These are phyloP conservation scores for Psammodynastes pulverulentus DNA, from an alignment of 2,113 vertebrate species.

Conservation along the genomic window DNA sequence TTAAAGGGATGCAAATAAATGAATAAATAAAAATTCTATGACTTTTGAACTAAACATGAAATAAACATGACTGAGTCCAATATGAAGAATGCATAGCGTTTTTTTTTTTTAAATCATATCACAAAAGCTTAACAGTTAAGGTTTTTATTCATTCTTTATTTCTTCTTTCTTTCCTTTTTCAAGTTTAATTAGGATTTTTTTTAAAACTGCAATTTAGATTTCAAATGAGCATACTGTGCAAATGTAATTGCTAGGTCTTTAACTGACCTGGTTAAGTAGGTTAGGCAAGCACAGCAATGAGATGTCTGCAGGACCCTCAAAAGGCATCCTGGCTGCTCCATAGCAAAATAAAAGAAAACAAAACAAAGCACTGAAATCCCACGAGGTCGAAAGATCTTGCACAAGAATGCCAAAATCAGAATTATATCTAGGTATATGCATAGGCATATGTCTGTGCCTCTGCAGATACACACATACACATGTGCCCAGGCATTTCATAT, in stretches of 20 bases:
- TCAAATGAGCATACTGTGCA: neutral
- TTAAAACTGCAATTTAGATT: neutral
- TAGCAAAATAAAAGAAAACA: neutral
- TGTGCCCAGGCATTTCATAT: neutral
- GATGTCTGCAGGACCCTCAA: neutral
- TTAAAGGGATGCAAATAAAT: neutral
- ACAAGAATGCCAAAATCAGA: neutral
- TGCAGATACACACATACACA: neutral
- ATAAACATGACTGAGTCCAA: neutral
- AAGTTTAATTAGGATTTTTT: neutral
- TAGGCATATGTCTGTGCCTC: neutral
- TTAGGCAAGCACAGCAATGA: neutral
- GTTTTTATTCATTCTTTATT: neutral
- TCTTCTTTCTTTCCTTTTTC: neutral
- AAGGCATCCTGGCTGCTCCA: neutral
- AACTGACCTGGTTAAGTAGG: neutral
- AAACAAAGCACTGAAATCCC: neutral
- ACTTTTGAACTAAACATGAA: neutral
- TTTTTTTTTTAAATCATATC: neutral
- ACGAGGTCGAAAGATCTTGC: neutral
- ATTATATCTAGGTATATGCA: neutral
- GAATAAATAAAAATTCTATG: neutral
- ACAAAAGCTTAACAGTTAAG: neutral
- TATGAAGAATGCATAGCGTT: neutral
- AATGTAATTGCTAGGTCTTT: neutral